Percentiles rank a stretch among this genome's conserved stretches.
phyloP scores from a whole-genome alignment of 2,888 invertebrate species.

The Apamea epomidion region DNA sequence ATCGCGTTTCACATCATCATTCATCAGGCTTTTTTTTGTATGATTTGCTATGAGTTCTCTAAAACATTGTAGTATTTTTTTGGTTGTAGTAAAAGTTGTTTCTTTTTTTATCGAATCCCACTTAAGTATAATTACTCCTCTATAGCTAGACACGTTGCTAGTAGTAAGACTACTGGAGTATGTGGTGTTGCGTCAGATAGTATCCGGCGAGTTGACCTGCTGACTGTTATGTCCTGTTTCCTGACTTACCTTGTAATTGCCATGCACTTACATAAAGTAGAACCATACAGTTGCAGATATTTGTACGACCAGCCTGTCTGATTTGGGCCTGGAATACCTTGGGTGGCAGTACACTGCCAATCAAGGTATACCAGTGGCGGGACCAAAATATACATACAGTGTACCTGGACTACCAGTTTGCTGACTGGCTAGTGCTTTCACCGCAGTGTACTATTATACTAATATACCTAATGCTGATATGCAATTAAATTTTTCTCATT shows the following conservation, averaged over 20 bases:
- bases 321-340: not conserved
- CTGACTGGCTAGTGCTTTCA: not conserved
- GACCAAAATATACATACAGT: not conserved
- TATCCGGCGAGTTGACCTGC: slow-evolving; percentile 45
- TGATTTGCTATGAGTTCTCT: too few relatives aligned
- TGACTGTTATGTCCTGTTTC: slow-evolving; percentile 43
- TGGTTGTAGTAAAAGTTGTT: not conserved
- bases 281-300: not conserved
- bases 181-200: slow-evolving; percentile 40
- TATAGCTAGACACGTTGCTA: not conserved
- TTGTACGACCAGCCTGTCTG: not conserved
- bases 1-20: not conserved
- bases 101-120: not conserved
- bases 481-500: not conserved
- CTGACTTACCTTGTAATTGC: slow-evolving; percentile 27
- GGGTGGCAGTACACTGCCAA: not conserved
- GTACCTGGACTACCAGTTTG: not conserved
- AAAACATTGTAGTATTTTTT: not conserved
- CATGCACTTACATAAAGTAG: slow-evolving; percentile 12
- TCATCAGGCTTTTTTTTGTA: not conserved
- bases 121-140: slow-evolving; percentile 4
- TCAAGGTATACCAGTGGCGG: not conserved
- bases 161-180: not conserved
- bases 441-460: not conserved
- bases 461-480: too few relatives aligned